A percentile compares a stretch with the other conserved stretches of the same genome.
These are phyloP conservation scores for Choristoneura rosaceana DNA, from an alignment of 2,888 invertebrate genomes.

Conservation along the genomic window DNA sequence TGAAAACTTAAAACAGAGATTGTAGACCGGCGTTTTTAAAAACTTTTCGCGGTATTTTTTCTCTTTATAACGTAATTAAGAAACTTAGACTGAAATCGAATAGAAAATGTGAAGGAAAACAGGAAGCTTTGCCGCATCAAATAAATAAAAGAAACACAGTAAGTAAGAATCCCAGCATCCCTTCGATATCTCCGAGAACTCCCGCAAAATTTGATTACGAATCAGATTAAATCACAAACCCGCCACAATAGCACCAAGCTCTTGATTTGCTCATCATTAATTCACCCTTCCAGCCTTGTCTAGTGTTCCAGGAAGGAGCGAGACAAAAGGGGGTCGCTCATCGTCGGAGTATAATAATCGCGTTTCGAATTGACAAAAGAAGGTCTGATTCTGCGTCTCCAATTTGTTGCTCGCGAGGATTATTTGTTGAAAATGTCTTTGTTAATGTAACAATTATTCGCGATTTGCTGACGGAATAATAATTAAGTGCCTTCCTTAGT, in stretches of 20 bases:
- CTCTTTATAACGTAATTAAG: too few species aligned
- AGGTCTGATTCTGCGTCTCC: slow-evolving; percentile 29
- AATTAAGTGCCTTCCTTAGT: slow-evolving; percentile 3
- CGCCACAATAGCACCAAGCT: slow-evolving; percentile 24
- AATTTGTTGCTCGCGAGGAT: slow-evolving; percentile 26
- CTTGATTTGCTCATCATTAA: slow-evolving; percentile 36
- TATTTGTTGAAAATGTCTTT: slow-evolving; percentile 32
- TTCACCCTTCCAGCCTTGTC: slow-evolving; percentile 20
- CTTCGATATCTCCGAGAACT: slow-evolving; percentile 20
- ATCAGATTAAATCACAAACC: slow-evolving; percentile 35
- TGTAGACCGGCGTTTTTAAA: too few species aligned
- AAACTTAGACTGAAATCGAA: too few species aligned
- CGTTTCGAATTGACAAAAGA: slow-evolving; percentile 31
- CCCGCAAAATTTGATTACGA: slow-evolving; percentile 34
- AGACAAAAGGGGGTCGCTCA: slow-evolving; percentile 13
- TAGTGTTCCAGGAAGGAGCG: background rate
- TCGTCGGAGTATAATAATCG: slow-evolving; percentile 14
- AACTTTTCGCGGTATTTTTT: too few species aligned
- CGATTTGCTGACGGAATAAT: slow-evolving; percentile 25
- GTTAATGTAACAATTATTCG: slow-evolving; percentile 16
- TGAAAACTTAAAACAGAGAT: too few species aligned
- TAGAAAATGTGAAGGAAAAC: background rate
- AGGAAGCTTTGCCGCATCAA: background rate
- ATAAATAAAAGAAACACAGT: slow-evolving; percentile 9
- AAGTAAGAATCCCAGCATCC: slow-evolving; percentile 11